Evolutionary conservation across 2,888 invertebrate genomes (phyloP).

Genomic region (Acanthosepion pharaonis): DNA sequence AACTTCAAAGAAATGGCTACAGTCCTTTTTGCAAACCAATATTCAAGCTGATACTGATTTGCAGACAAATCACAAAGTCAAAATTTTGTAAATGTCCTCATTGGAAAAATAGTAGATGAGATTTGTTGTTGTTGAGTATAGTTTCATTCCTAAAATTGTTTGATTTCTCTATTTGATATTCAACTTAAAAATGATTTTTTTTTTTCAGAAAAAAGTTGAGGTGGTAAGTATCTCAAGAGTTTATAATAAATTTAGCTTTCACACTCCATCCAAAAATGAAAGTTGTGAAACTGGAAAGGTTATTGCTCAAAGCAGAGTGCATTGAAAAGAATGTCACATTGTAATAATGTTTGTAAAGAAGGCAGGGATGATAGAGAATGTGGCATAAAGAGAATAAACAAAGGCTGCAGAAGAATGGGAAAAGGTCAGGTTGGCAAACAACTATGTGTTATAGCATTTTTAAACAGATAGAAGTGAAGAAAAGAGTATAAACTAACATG

Average conservation of each 20-base stretch:
- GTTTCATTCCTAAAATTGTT: too few species aligned
- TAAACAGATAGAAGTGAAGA: not conserved
- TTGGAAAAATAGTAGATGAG: too few species aligned
- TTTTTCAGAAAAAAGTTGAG: too few species aligned
- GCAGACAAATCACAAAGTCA: too few species aligned
- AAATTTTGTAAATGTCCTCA: too few species aligned
- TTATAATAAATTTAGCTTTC: conserved; percentile 21
- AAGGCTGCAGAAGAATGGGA: not conserved
- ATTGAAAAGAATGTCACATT: conserved; percentile 13
- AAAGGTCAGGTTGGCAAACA: not conserved
- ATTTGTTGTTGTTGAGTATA: too few species aligned
- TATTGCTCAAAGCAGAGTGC: not conserved
- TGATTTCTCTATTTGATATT: too few species aligned
- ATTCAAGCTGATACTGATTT: too few species aligned
- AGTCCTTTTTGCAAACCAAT: too few species aligned
- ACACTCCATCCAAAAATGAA: not conserved
- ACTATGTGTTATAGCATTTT: not conserved
- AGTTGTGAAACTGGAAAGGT: not conserved
- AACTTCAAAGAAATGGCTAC: too few species aligned
- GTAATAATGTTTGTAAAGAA: not conserved
- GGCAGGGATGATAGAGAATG: not conserved
- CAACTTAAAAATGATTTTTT: too few species aligned
- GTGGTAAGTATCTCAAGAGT: conserved; percentile 5
- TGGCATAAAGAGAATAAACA: not conserved
- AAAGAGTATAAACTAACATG: too few species aligned